phyloP scores from a whole-genome alignment of 2,113 vertebrate genomes.

The Camelus dromedarius region DNA sequence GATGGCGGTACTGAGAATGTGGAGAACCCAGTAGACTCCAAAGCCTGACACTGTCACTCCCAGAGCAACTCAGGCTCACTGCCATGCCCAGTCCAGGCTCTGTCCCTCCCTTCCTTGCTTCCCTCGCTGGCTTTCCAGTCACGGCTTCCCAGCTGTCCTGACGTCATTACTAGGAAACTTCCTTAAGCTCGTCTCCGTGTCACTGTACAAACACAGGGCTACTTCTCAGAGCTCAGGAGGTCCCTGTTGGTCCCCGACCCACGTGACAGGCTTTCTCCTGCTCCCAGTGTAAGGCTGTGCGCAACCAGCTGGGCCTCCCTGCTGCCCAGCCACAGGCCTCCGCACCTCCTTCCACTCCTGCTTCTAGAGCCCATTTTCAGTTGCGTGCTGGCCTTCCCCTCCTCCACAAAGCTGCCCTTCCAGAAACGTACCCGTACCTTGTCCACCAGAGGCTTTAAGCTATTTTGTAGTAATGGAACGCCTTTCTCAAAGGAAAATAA shows the following conservation, averaged over 20 bases:
- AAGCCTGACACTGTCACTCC: neutral
- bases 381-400: neutral
- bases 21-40: neutral
- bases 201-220: neutral
- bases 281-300: neutral
- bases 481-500: constrained; percentile 14
- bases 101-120: neutral
- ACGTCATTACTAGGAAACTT: neutral
- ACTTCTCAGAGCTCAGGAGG: neutral
- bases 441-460: neutral
- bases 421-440: constrained; percentile 78
- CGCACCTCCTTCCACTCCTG: accelerated
- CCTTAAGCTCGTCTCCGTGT: neutral
- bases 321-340: neutral
- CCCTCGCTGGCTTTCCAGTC: neutral
- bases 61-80: neutral
- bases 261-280: neutral
- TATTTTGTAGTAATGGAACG: neutral
- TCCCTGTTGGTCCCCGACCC: neutral
- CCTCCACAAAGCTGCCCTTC: neutral
- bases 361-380: neutral
- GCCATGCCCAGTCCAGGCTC: neutral
- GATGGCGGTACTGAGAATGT: neutral
- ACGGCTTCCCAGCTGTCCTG: neutral
- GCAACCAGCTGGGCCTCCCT: neutral